These are phyloP conservation scores for Anarsia innoxiella DNA, from an alignment of 2,888 invertebrate species.

Conservation along the genomic window DNA sequence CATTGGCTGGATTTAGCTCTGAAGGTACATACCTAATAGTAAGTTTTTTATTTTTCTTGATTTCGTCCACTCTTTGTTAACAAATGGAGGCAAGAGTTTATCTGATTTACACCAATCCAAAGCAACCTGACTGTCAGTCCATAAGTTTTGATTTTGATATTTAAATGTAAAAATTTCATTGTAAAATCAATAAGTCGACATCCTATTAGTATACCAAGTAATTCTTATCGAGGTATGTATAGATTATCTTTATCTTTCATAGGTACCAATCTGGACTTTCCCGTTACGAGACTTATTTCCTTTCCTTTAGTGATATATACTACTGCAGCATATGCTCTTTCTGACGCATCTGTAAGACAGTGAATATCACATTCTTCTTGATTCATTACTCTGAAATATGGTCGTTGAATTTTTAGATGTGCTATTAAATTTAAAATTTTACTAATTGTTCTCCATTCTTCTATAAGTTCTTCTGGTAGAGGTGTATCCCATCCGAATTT, in stretches of 20 bases:
- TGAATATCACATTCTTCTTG: no score
- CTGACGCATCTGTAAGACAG: slow-evolving; percentile 3
- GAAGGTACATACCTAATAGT: slow-evolving; percentile 4
- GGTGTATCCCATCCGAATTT: background rate
- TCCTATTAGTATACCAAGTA: slow-evolving; percentile 13
- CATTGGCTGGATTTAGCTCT: slow-evolving; percentile 4
- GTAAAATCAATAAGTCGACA: slow-evolving; percentile 13
- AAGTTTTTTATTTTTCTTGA: slow-evolving; percentile 13
- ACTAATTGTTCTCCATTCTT: background rate
- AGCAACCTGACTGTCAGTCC: slow-evolving; percentile 18
- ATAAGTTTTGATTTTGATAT: slow-evolving; percentile 8
- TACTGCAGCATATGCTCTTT: slow-evolving; percentile 12
- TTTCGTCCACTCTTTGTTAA: slow-evolving; percentile 14
- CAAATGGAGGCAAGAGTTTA: slow-evolving; percentile 19
- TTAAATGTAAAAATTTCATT: background rate
- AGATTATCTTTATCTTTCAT: slow-evolving; percentile 9
- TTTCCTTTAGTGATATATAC: slow-evolving; percentile 3
- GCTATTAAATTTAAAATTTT: no score
- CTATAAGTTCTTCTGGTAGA: background rate
- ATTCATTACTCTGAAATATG: no score
- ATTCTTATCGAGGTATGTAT: slow-evolving; percentile 12
- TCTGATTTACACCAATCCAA: slow-evolving; percentile 12
- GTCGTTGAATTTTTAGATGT: no score
- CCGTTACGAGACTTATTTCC: slow-evolving; percentile 2
- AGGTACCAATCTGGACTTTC: slow-evolving; percentile 7